These are phyloP conservation scores for Colletes latitarsis DNA, from an alignment of 1,140 invertebrate genomes.

Conservation along the genomic window DNA sequence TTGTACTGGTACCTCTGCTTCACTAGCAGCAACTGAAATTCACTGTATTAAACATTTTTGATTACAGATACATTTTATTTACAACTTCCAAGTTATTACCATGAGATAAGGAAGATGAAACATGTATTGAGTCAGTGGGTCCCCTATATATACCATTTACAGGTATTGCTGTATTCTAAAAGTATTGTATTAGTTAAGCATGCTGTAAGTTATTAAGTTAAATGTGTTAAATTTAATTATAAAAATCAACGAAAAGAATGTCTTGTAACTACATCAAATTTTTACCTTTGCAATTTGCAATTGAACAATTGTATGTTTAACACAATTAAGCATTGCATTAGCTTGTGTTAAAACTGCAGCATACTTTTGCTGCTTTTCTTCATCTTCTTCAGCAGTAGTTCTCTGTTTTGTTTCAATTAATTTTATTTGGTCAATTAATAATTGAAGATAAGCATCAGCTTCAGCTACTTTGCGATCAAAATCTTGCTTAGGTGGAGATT, in stretches of 20 bases:
- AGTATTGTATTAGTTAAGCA: slow-evolving; percentile 52
- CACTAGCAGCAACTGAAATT: slow-evolving; percentile 61
- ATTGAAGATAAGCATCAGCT: slow-evolving; percentile 97
- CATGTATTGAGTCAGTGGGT: slow-evolving; percentile 75
- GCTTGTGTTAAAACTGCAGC: slow-evolving; percentile 75
- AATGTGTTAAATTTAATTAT: background rate
- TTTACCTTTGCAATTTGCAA: slow-evolving; percentile 97
- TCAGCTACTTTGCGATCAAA: slow-evolving; percentile 96
- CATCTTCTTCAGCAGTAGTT: slow-evolving; percentile 63
- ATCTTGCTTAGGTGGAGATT: slow-evolving; percentile 85
- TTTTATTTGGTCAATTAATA: slow-evolving; percentile 96
- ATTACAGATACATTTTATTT: background rate
- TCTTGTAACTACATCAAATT: slow-evolving; percentile 22
- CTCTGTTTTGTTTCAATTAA: slow-evolving; percentile 81
- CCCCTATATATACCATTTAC: slow-evolving; percentile 91
- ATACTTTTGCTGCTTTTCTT: slow-evolving; percentile 74
- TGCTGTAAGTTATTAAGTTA: too few species aligned
- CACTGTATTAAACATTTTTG: background rate
- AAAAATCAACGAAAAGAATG: slow-evolving; percentile 8
- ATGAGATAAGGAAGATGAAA: slow-evolving; percentile 66
- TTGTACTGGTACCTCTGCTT: slow-evolving; percentile 78
- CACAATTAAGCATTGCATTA: slow-evolving; percentile 81
- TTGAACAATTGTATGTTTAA: slow-evolving; percentile 98
- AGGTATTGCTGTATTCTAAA: slow-evolving; percentile 93
- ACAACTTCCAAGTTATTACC: slow-evolving; percentile 58